phyloP scores from a whole-genome alignment of 2,888 invertebrate genomes.

The Ichneumoninae sp. region DNA sequence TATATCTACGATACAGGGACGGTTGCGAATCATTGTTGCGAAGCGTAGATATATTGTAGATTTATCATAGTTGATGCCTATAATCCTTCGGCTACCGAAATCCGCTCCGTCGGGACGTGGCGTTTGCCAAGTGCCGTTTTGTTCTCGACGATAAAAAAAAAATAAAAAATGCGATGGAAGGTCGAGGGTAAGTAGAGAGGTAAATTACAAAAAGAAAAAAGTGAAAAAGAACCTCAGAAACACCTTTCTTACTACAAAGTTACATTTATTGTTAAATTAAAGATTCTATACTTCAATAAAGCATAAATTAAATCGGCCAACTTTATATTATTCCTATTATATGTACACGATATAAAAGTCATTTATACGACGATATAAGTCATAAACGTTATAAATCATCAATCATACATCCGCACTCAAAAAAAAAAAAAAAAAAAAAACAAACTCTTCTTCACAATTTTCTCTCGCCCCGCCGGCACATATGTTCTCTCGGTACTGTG shows the following conservation, averaged over 20 bases:
- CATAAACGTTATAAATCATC: neutral
- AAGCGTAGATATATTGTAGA: conserved; percentile 25
- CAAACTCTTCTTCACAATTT: neutral
- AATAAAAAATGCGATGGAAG: neutral
- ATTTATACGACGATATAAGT: conserved; percentile 29
- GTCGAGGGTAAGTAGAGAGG: neutral
- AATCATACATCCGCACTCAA: conserved; percentile 9
- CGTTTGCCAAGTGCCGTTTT: neutral
- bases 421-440: neutral
- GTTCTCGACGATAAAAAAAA: neutral
- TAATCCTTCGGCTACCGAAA: conserved; percentile 1
- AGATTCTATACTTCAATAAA: conserved; percentile 38
- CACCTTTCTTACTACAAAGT: conserved; percentile 3
- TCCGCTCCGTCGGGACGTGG: too few species aligned
- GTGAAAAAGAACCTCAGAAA: conserved; percentile 1
- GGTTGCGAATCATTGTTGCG: conserved; percentile 48
- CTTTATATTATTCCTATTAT: conserved; percentile 51
- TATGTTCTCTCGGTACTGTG: neutral
- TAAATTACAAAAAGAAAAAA: neutral
- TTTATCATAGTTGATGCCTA: conserved; percentile 29
- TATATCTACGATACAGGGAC: conserved; percentile 63
- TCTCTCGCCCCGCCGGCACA: too few species aligned
- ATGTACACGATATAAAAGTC: conserved; percentile 57
- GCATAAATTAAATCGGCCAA: conserved; percentile 56
- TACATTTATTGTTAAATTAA: conserved; percentile 62